A percentile compares a stretch with the other conserved stretches of the same genome.
Evolutionary conservation across 2,888 invertebrate species (phyloP).

Genomic region (Chaitophorus viminalis): DNA sequence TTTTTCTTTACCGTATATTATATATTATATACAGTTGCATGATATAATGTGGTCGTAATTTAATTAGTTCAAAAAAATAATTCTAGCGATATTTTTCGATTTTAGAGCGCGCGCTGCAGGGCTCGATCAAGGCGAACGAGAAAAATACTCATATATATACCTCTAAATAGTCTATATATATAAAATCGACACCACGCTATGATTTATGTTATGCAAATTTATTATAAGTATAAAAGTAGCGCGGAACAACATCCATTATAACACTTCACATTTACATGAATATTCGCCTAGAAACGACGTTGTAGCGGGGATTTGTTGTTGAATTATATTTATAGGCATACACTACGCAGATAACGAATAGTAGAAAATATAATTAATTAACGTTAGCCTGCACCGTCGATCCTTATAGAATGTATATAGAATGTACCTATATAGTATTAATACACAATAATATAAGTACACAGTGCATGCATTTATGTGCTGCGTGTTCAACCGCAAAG

Average conservation of each 20-base stretch:
- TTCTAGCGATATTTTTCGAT: too few species aligned
- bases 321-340: too few species aligned
- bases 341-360: background rate
- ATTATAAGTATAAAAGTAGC: background rate
- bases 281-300: background rate
- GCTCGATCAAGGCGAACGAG: conserved; percentile 40
- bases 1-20: too few species aligned
- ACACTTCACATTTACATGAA: background rate
- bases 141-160: too few species aligned
- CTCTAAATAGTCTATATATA: too few species aligned
- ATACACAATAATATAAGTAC: background rate
- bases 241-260: background rate
- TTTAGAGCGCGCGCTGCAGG: background rate
- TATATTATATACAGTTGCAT: too few species aligned
- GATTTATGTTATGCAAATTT: background rate
- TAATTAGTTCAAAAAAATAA: background rate
- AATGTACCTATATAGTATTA: background rate
- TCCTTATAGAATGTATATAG: background rate
- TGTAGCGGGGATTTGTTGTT: background rate
- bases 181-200: background rate
- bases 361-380: background rate
- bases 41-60: background rate
- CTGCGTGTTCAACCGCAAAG: background rate
- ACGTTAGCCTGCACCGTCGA: background rate
- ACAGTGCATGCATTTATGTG: background rate